Evolutionary conservation across 92 coral and sea anemone species (phyloP).

Genomic region (Siderastrea radians): DNA sequence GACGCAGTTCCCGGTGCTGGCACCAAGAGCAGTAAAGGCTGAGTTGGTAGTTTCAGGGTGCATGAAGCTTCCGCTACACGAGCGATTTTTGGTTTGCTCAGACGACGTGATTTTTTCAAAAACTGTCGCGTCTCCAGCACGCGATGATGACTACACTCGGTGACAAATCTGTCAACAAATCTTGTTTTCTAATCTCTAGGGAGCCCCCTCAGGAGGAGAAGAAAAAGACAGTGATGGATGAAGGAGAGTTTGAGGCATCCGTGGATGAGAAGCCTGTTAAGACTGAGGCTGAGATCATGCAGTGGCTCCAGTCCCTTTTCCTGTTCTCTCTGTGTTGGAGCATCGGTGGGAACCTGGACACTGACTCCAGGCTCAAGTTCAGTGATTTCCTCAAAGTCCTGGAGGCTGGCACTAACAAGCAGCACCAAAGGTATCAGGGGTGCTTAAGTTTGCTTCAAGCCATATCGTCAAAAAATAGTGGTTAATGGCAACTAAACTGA

Average conservation of each 20-base stretch:
- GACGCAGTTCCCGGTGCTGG: too few species aligned
- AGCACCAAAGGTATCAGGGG: conserved; percentile 85
- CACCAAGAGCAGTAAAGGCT: too few species aligned
- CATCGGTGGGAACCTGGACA: conserved; percentile 93
- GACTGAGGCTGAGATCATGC: conserved; percentile 89
- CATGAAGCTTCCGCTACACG: too few species aligned
- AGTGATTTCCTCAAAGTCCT: conserved; percentile 92
- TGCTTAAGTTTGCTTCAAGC: too few species aligned
- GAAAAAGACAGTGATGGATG: conserved; percentile 65
- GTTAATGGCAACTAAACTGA: too few species aligned
- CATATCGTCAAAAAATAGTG: too few species aligned
- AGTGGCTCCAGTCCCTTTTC: conserved; percentile 97
- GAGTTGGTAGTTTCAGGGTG: too few species aligned
- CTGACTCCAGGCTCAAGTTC: conserved; percentile 93
- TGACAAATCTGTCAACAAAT: neutral
- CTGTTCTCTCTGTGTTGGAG: conserved; percentile 97
- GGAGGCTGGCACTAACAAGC: conserved; percentile 92
- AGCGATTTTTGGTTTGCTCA: too few species aligned
- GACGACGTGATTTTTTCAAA: too few species aligned
- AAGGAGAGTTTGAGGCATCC: conserved; percentile 63
- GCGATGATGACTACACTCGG: too few species aligned
- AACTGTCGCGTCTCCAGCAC: too few species aligned
- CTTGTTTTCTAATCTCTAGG: conserved; percentile 25
- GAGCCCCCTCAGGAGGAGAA: conserved; percentile 73
- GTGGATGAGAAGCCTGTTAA: conserved; percentile 85